Evolutionary conservation across 2,113 vertebrate species (phyloP).

Genomic region (Crotalus viridis): DNA sequence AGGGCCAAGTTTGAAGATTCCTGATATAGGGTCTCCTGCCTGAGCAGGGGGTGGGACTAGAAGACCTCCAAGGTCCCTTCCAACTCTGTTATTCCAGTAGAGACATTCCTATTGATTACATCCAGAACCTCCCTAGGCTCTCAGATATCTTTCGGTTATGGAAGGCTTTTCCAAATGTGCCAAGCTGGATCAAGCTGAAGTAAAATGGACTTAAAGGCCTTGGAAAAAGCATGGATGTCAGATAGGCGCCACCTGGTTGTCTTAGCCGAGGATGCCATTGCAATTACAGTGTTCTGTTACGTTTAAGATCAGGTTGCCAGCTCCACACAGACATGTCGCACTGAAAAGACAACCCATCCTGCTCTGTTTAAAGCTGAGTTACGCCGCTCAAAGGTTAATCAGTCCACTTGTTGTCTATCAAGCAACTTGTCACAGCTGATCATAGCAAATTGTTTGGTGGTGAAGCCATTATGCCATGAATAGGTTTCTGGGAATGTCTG

Average conservation of each 20-base stretch:
- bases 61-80: background rate
- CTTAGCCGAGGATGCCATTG: background rate
- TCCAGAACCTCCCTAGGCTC: background rate
- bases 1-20: no score
- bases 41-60: background rate
- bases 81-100: background rate
- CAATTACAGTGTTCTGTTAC: background rate
- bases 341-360: background rate
- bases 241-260: background rate
- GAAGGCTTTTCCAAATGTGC: background rate
- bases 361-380: background rate
- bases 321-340: background rate
- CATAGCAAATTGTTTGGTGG: background rate
- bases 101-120: background rate
- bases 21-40: background rate
- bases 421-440: background rate
- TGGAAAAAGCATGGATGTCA: background rate
- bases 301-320: background rate
- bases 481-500: background rate
- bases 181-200: background rate
- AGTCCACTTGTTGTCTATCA: background rate
- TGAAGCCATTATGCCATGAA: background rate
- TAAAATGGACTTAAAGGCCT: background rate
- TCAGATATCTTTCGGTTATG: background rate
- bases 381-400: constrained; percentile 4